Evolutionary conservation across 2,888 invertebrate genomes (phyloP).

Genomic region (Euzetes globulus): DNA sequence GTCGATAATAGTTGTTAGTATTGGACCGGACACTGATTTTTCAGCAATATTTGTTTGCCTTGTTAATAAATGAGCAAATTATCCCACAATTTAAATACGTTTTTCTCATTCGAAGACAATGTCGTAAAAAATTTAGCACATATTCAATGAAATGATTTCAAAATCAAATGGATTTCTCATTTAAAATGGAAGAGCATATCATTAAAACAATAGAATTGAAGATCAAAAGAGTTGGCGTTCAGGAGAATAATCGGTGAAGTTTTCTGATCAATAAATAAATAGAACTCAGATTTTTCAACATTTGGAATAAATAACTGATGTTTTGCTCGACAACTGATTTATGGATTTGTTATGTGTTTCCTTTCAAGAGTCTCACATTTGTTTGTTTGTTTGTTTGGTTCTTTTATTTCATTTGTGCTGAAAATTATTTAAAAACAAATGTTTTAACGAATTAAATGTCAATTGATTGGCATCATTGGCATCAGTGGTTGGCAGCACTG

Average conservation of each 20-base stretch:
- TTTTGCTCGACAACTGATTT: not conserved
- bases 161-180: not conserved
- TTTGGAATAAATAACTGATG: not conserved
- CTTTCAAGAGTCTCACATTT: not conserved
- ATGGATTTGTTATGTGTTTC: not conserved
- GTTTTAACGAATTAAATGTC: not conserved
- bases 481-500: not conserved
- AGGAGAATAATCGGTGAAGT: not conserved
- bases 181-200: not conserved
- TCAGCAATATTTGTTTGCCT: conserved; percentile 5
- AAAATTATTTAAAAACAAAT: not conserved
- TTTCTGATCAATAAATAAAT: not conserved
- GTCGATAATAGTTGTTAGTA: not conserved
- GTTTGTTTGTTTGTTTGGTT: not conserved
- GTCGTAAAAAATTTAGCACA: not conserved
- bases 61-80: conserved; percentile 11
- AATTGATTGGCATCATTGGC: not conserved
- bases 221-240: not conserved
- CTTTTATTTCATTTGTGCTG: too few species aligned
- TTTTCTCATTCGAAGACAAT: not conserved
- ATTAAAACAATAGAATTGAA: not conserved
- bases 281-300: not conserved
- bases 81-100: not conserved
- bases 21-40: conserved; percentile 21
- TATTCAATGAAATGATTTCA: not conserved